A percentile compares a stretch with the other conserved stretches of the same genome.
Evolutionary conservation across 1,140 invertebrate genomes (phyloP).

Genomic region (Heliconius nattereri): DNA sequence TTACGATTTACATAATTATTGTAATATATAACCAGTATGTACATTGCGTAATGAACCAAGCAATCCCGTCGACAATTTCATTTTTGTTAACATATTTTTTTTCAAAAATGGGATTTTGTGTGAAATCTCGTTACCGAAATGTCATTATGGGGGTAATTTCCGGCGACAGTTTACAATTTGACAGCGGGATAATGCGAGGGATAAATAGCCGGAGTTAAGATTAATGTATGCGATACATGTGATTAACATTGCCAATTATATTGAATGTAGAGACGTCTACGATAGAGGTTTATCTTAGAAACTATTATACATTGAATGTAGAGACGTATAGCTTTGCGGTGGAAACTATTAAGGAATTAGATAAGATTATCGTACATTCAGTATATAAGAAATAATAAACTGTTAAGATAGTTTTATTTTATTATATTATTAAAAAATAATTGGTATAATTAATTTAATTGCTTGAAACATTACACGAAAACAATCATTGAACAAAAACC

Average conservation of each 20-base stretch:
- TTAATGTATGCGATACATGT: slow-evolving; percentile 36
- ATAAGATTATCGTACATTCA: neutral
- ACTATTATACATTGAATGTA: slow-evolving; percentile 21
- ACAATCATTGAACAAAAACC: too few relatives aligned
- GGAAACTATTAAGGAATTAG: slow-evolving; percentile 12
- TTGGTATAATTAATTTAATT: too few relatives aligned
- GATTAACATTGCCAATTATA: slow-evolving; percentile 40
- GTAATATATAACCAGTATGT: neutral
- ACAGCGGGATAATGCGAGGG: slow-evolving; percentile 31
- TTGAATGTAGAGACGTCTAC: slow-evolving; percentile 11
- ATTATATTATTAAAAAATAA: too few relatives aligned
- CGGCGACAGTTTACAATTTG: slow-evolving; percentile 37
- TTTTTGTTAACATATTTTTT: slow-evolving; percentile 33
- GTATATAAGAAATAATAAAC: neutral
- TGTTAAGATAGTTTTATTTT: too few relatives aligned
- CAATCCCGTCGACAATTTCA: slow-evolving; percentile 24
- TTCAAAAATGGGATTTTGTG: slow-evolving; percentile 39
- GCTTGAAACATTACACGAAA: too few relatives aligned
- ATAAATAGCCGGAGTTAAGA: slow-evolving; percentile 35
- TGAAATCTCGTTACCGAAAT: slow-evolving; percentile 41
- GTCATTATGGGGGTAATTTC: slow-evolving; percentile 49
- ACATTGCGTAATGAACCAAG: neutral
- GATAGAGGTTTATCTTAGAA: neutral
- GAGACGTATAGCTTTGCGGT: neutral
- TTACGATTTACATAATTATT: neutral